A percentile compares a stretch with the other conserved stretches of the same genome.
These are phyloP conservation scores for Smittia aterrima DNA, from an alignment of 2,888 invertebrate genomes.

Conservation along the genomic window DNA sequence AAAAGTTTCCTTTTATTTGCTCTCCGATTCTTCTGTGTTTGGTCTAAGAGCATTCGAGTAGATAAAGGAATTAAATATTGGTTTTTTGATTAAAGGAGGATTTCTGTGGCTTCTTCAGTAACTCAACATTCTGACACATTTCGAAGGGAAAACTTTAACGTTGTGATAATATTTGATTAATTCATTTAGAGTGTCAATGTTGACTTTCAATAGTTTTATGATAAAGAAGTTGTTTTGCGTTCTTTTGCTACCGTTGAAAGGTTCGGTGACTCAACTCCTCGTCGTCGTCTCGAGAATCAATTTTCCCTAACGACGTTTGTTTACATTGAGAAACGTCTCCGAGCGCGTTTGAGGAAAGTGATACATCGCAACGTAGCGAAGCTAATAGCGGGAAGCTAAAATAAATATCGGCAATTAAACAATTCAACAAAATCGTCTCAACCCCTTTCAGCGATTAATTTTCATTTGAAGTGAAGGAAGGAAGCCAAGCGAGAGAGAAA, in stretches of 20 bases:
- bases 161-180: constrained; percentile 36
- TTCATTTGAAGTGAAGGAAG: background rate
- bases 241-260: constrained; percentile 15
- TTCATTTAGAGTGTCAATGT: constrained; percentile 2
- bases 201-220: constrained; percentile 4
- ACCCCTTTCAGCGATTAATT: constrained; percentile 5
- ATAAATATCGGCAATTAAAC: constrained; percentile 41
- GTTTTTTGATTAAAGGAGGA: constrained; percentile 36
- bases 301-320: constrained; percentile 1
- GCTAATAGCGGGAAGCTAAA: background rate
- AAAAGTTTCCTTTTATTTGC: constrained; percentile 24
- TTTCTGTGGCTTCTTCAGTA: constrained; percentile 34
- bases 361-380: background rate
- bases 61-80: constrained; percentile 39
- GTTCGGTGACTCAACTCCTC: constrained; percentile 18
- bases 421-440: constrained; percentile 32
- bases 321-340: constrained; percentile 1
- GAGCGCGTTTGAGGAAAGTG: constrained; percentile 11
- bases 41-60: background rate
- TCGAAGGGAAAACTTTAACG: constrained; percentile 27
- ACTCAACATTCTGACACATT: constrained; percentile 28
- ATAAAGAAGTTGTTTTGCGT: constrained; percentile 1
- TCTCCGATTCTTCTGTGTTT: constrained; percentile 7
- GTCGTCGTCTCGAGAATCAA: background rate
- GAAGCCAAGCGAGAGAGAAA: background rate